Evolutionary conservation across 1,140 invertebrate genomes (phyloP), one percentile per base, ranked within the genome.

Genomic region (Drosophila sp.): DNA sequence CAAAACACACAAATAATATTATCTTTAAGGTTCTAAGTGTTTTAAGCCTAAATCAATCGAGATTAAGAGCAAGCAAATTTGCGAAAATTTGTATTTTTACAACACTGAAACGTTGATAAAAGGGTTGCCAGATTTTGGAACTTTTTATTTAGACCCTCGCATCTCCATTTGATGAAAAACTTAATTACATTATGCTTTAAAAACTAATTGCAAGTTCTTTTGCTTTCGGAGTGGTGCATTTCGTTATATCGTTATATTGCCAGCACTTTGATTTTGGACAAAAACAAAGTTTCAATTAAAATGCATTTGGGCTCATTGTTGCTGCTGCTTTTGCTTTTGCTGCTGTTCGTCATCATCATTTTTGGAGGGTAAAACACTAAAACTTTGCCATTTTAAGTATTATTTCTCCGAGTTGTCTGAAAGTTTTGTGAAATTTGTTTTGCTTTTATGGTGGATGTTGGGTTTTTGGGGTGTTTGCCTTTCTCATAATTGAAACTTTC

Each of bases 241-340:
- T 41, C 40, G 11, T 41, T 41, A 66, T 58, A 68, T 66, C 63
- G 66, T 57, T 71, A 27, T 30, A 1, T 66, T 55, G 25, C 64
- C 40, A 23, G 27, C 44, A 64, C 60, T 78, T 63, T 55, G 50
- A 60, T 63, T 62, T 79, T 4, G n/a, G n/a, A 7, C 7, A 8
- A 38, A 38, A 54, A 60, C 23, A 27, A 60, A 72, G 23, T 79
- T 83, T 78, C 75, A 73, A 87, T 83, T 83, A 73, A 82, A 86
- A 76, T 62, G 61, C 72, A 76, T 66, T 79, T 50, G 44, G 25
- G 23, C 44, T 50, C 3, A 50, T 50, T 50, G 44, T 50, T 50
- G 44, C 35, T 38, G 35, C 11, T 35, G 3, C 1, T 35, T 35
- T 33, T 33, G 3, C 5, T 33, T 33, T 33, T 33, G 17, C 17